These are phyloP conservation scores for Pachyuromys duprasi DNA, from an alignment of 2,797 vertebrate genomes.

Conservation along the genomic window DNA sequence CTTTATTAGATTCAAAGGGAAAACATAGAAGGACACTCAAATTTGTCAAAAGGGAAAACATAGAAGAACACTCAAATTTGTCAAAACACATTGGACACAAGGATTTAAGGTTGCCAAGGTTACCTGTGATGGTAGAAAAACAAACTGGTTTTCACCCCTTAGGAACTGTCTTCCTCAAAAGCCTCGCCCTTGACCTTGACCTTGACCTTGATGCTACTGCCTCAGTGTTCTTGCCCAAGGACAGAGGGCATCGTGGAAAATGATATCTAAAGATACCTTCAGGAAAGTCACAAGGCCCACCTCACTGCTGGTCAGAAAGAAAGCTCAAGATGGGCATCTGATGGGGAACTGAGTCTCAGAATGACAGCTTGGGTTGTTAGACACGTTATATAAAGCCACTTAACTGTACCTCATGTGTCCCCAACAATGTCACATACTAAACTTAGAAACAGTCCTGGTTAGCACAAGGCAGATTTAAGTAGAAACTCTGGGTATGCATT, in stretches of 20 bases:
- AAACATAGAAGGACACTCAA: constrained; percentile 67
- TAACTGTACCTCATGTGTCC: background rate
- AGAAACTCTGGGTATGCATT: background rate
- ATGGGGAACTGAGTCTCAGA: background rate
- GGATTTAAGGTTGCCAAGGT: constrained; percentile 11
- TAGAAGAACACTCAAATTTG: too few relatives aligned
- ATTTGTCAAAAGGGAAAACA: constrained; percentile 69
- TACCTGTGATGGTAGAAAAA: background rate
- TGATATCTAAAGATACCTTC: background rate
- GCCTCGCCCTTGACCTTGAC: background rate
- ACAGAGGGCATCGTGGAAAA: background rate
- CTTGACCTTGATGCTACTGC: background rate
- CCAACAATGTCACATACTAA: background rate
- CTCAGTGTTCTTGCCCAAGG: background rate
- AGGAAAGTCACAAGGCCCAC: background rate
- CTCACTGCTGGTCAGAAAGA: background rate
- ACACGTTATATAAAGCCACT: background rate
- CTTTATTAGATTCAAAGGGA: constrained; percentile 76
- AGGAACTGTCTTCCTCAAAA: background rate
- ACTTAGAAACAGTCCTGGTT: background rate
- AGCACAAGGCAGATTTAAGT: rapidly evolving
- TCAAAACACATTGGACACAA: constrained; percentile 1
- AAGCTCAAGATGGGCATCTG: background rate
- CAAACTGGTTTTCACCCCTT: background rate
- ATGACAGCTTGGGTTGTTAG: background rate